A percentile compares a stretch with the other conserved stretches of the same genome.
Conservation (phyloP, 2,888 invertebrate species). For the Parnassius smintheus region DNA sequence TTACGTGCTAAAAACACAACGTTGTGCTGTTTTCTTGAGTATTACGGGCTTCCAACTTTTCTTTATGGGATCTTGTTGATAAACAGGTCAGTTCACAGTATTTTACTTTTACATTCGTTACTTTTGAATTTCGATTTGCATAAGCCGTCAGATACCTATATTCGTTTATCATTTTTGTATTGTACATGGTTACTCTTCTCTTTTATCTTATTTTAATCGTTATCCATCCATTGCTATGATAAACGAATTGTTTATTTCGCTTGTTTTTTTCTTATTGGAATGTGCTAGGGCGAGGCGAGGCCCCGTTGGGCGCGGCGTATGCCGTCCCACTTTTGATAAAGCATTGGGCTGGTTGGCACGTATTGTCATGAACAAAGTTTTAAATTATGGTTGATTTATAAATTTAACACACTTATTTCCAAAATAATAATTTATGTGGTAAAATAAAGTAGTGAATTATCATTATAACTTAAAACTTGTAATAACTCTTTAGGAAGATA, state of each 20-base stretch:
- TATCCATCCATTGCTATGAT: constrained; percentile 28
- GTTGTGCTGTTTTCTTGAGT: constrained; percentile 46
- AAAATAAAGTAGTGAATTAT: too few species aligned
- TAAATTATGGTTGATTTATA: constrained; percentile 6
- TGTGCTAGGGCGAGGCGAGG: constrained; percentile 46
- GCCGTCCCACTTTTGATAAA: constrained; percentile 62
- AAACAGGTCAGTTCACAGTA: constrained; percentile 56
- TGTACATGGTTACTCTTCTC: constrained; percentile 10
- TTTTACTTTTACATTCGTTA: neutral
- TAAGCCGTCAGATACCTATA: constrained; percentile 20
- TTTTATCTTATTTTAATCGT: constrained; percentile 18
- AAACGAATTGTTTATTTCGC: constrained; percentile 32
- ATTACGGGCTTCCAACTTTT: constrained; percentile 56
- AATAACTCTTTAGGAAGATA: too few species aligned
- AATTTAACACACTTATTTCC: too few species aligned
- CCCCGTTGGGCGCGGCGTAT: constrained; percentile 65
- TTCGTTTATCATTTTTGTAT: neutral
- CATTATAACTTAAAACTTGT: too few species aligned
- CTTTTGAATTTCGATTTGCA: constrained; percentile 29
- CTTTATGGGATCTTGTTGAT: constrained; percentile 78
- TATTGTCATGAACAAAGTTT: constrained; percentile 28
- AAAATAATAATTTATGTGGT: too few species aligned
- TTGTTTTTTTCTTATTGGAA: constrained; percentile 52
- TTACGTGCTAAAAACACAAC: constrained; percentile 70
- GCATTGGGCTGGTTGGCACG: constrained; percentile 33